Conservation (phyloP, 2,113 vertebrate genomes). For the Desmodus rotundus region DNA sequence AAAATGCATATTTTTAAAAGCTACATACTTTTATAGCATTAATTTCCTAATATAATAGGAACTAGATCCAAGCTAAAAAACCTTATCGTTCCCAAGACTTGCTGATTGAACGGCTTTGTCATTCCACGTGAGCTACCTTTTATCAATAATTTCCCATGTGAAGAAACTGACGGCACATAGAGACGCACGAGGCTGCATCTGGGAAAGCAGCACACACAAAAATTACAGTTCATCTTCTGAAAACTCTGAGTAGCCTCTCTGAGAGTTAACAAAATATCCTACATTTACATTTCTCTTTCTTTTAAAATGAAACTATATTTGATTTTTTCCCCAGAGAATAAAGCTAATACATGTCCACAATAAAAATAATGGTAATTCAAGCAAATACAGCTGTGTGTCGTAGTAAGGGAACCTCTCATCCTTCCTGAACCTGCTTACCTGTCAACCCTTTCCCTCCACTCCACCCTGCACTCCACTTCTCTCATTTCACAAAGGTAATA, state of each 20-base stretch:
- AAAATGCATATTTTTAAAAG: not conserved
- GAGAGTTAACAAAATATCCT: not conserved
- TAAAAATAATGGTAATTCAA: not conserved
- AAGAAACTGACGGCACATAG: not conserved
- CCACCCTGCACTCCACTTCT: not conserved
- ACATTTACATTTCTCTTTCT: not conserved
- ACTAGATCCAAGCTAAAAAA: not conserved
- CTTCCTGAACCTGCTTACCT: not conserved
- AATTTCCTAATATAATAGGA: not conserved
- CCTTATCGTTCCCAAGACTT: not conserved
- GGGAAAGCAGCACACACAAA: not conserved
- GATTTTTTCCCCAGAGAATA: not conserved
- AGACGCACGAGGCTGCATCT: not conserved
- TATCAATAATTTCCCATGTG: not conserved
- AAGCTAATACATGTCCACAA: not conserved
- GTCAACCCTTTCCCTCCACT: not conserved
- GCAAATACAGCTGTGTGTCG: not conserved
- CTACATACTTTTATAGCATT: not conserved
- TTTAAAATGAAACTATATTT: not conserved
- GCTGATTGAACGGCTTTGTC: not conserved
- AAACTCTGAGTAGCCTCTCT: not conserved
- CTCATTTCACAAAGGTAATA: not conserved
- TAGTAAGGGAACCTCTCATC: not conserved
- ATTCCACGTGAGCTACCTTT: not conserved
- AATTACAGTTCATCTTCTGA: not conserved